Evolutionary conservation across 2,113 vertebrate genomes (phyloP), one percentile per base, ranked within the genome.

Genomic region (Salvelinus sp.): DNA sequence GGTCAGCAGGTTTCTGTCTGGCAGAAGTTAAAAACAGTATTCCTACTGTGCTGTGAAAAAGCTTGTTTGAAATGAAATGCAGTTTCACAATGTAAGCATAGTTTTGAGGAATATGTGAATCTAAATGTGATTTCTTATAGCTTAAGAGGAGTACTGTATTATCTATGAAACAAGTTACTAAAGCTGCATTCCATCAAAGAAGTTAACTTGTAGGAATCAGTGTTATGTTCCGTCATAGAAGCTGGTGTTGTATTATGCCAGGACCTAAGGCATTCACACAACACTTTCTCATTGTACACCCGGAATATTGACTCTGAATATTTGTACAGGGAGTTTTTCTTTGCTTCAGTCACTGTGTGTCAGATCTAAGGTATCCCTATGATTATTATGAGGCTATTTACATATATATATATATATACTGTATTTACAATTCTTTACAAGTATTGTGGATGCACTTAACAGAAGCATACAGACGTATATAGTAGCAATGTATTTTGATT

Each of bases 251-350:
- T 38, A 38, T 38, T 38, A 25, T 63, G 38, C 22, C 22, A 63
- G 5, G 62, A 63, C 62, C 7, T 20, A 44, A 44, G 9, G 14
- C 5, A 57, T 57, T 16, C 18, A 57, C 13, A 57, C 18, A 57
- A 57, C 13, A 16, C 20, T 57, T 57, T 20, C n/a, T 60, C 50
- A 30, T 60, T 33, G 6, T 6, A 18, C 38, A 30, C 57, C 9
- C 67, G 67, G 18, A 65, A 57, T 72, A 60, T 70, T 73, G 69
- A 72, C 47, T 76, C 30, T n/a, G 50, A 9, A 2, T 82, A 5
- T 88, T 89, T 90, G 82, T 75, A 50, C 28, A 89, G 74, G 85
- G 86, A 82, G 82, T 82, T 84, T 78, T 72, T 76, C 66, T 88
- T 83, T 79, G 79, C 70, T 12, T 23, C 65, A 13, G 9, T 44